Base-by-base conservation (phyloP, 2,888 invertebrate genomes). In the Diplolepis rosae region DNA sequence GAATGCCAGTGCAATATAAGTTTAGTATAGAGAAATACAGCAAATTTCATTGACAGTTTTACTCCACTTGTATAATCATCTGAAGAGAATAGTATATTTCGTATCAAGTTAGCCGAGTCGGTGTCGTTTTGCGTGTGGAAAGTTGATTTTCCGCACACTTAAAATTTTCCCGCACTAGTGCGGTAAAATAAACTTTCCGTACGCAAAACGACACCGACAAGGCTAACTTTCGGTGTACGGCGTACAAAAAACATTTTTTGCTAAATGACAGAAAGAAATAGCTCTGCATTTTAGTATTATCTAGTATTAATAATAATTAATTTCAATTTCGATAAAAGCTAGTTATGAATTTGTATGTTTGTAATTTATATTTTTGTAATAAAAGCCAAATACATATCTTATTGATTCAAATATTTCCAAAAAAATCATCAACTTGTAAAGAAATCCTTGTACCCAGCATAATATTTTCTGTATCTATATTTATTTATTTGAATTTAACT, bases 41-140 rank as follows among this genome's bases (percentile, higher is more conserved):
- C 15, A 6, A 42, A n/a, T 42, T 42, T 42, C 6, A n/a, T n/a
- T n/a, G n/a, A n/a, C n/a, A n/a, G n/a, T n/a, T n/a, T n/a, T n/a
- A n/a, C n/a, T n/a, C n/a, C 22, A 32, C 7, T 32, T 50, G 50
- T 24, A 50, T 15, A 65, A 65, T 18, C 66, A 52, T 15, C 24
- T 45, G 1, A 2, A n/a, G 7, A 65, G 54, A 24, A 61, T 51
- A 66, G 13, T 48, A 0, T 66, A 61, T 66, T 68, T n/a, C 54
- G 51, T 24, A 73, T 75, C 15, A 75, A 72, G 24, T 73, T 4
- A 18, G 4, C n/a, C n/a, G n/a, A n/a, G n/a, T n/a, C n/a, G n/a
- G n/a, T n/a, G n/a, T n/a, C n/a, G n/a, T n/a, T n/a, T n/a, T n/a
- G n/a, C n/a, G n/a, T n/a, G n/a, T n/a, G n/a, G n/a, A n/a, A n/a